These are phyloP conservation scores for Heliconius eleuchia DNA, from an alignment of 1,140 invertebrate species.

Conservation along the genomic window DNA sequence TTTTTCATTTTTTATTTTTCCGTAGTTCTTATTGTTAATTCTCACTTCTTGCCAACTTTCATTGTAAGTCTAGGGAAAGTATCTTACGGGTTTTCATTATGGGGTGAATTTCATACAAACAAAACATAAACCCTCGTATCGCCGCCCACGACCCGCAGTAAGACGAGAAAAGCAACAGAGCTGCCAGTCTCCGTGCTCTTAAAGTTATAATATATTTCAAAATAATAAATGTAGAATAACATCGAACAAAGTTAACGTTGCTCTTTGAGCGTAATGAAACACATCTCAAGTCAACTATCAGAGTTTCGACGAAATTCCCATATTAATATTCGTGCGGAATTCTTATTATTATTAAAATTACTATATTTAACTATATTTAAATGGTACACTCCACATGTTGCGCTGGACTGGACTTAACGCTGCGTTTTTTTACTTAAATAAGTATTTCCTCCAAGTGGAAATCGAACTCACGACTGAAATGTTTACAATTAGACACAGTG, in stretches of 20 bases:
- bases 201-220: neutral
- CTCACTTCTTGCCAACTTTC: no score
- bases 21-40: no score
- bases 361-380: no score
- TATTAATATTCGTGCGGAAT: conserved; percentile 28
- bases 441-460: neutral
- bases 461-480: neutral
- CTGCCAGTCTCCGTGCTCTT: neutral
- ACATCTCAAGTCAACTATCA: conserved; percentile 32
- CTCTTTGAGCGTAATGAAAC: conserved; percentile 32
- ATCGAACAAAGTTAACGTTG: conserved; percentile 4
- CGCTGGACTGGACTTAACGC: neutral
- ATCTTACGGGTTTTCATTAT: no score
- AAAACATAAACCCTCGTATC: no score
- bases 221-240: conserved; percentile 2
- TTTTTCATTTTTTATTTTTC: no score
- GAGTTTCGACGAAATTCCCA: conserved; percentile 25
- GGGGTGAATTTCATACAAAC: no score
- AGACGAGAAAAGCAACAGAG: no score
- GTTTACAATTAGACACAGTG: neutral
- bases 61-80: no score
- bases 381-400: neutral
- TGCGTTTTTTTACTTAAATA: neutral
- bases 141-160: no score
- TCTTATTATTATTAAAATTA: neutral